phyloP scores from a whole-genome alignment of 2,797 vertebrate genomes.

The Buphagus erythrorhynchus region DNA sequence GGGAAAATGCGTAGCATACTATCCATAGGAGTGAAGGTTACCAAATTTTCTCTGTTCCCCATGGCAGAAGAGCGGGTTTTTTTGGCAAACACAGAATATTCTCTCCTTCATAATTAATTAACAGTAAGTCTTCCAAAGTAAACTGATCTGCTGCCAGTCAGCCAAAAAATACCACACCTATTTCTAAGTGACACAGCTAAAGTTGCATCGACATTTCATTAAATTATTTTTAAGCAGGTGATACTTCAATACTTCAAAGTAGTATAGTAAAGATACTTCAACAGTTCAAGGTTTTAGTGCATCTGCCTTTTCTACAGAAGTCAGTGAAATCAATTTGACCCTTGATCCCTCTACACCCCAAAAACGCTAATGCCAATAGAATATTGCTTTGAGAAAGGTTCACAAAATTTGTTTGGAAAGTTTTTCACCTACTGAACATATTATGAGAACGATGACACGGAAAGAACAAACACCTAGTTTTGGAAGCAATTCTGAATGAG shows the following conservation, averaged over 20 bases:
- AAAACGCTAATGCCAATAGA: not conserved
- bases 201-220: not conserved
- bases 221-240: not conserved
- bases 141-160: not conserved
- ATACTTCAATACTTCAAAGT: not conserved
- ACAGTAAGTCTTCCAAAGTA: not conserved
- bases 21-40: not conserved
- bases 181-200: not conserved
- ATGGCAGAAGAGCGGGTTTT: rapidly evolving
- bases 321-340: not conserved
- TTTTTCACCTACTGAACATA: not conserved
- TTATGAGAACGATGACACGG: not conserved
- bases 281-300: too few species aligned
- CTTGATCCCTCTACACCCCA: not conserved
- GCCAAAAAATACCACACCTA: not conserved
- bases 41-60: not conserved
- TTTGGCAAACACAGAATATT: not conserved
- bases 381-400: not conserved
- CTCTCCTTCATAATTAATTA: not conserved
- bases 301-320: not conserved
- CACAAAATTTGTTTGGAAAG: not conserved
- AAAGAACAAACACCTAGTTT: not conserved
- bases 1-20: rapidly evolving
- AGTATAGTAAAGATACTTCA: too few species aligned
- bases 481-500: not conserved